Percentiles rank a stretch among this genome's conserved stretches.
phyloP scores from a whole-genome alignment of 2,797 vertebrate species.

The Furcifer pardalis region DNA sequence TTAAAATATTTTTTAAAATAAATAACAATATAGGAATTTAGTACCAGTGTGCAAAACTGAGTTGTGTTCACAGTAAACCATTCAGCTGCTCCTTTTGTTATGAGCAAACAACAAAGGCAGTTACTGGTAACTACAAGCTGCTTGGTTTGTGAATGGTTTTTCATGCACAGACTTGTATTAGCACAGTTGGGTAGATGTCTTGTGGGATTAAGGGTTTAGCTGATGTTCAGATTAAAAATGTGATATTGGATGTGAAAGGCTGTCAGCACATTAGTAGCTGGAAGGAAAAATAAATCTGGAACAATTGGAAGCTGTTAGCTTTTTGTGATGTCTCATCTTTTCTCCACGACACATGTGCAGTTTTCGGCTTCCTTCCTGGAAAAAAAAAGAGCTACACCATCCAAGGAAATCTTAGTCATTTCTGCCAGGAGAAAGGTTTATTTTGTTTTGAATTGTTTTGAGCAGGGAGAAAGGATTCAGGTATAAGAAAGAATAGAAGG shows the following conservation, averaged over 20 bases:
- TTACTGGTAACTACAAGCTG: not conserved
- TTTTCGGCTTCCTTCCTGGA: slow-evolving; percentile 57
- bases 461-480: slow-evolving; percentile 52
- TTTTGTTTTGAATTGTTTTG: slow-evolving; percentile 55
- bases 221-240: slow-evolving; percentile 22
- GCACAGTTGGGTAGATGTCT: not conserved
- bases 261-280: slow-evolving; percentile 26
- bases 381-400: slow-evolving; percentile 47
- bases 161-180: not conserved
- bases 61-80: not conserved
- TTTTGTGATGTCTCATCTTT: slow-evolving; percentile 46
- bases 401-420: slow-evolving; percentile 52
- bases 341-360: slow-evolving; percentile 40
- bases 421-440: slow-evolving; percentile 57
- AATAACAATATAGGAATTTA: not conserved
- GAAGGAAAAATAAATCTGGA: slow-evolving; percentile 34
- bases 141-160: not conserved
- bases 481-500: slow-evolving; percentile 59
- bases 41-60: not conserved
- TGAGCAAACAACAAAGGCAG: not conserved
- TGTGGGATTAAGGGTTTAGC: not conserved
- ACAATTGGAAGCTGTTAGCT: slow-evolving; percentile 35
- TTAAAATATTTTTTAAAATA: no score
- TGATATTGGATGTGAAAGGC: slow-evolving; percentile 35
- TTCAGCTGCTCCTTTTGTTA: not conserved